Conservation (phyloP, 2,797 vertebrate genomes). For the Cichlasoma orientale region DNA sequence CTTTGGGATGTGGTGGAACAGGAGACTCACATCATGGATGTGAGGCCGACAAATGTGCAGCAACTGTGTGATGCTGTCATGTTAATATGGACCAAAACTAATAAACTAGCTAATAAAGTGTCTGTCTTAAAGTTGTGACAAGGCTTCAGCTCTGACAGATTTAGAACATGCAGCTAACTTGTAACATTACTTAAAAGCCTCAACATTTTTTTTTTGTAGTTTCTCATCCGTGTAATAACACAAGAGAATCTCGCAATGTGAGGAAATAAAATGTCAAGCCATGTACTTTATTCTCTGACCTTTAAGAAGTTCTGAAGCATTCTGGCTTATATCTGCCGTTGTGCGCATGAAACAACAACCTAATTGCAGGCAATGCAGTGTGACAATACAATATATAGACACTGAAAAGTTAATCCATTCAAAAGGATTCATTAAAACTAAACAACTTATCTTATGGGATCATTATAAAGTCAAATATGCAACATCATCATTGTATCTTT, state of each 20-base stretch:
- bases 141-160: neutral
- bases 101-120: too few relatives aligned
- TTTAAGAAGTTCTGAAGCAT: conserved; percentile 25
- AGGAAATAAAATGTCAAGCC: conserved; percentile 31
- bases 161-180: too few relatives aligned
- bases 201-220: neutral
- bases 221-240: neutral
- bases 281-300: conserved; percentile 31
- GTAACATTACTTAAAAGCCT: too few relatives aligned
- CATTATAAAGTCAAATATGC: conserved; percentile 16
- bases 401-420: neutral
- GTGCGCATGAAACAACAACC: rapidly evolving
- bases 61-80: neutral
- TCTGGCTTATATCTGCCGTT: neutral
- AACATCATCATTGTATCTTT: neutral
- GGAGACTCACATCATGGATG: neutral
- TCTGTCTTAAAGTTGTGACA: neutral
- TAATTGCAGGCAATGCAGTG: neutral
- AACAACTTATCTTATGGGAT: neutral
- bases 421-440: neutral
- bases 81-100: rapidly evolving
- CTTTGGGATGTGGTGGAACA: neutral
- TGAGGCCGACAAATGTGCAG: neutral
- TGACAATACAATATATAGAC: neutral
- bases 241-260: neutral